These are phyloP conservation scores for Verasper variegatus DNA, from an alignment of 2,113 vertebrate species.

Conservation along the genomic window DNA sequence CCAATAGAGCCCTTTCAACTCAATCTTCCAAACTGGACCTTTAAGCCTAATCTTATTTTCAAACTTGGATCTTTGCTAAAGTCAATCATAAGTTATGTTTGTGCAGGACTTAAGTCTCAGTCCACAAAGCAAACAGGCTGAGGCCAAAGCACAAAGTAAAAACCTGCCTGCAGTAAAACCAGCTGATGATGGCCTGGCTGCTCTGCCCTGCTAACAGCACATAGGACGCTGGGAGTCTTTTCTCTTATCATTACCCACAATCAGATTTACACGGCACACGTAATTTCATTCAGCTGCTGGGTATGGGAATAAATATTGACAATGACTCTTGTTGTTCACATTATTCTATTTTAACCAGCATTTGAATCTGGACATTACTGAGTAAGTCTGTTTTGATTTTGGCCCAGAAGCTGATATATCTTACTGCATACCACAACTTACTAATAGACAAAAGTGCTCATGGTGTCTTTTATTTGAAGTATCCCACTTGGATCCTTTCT, in stretches of 20 bases:
- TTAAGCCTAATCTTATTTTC: slow-evolving; percentile 8
- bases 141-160: slow-evolving; percentile 1
- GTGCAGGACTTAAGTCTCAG: slow-evolving; percentile 20
- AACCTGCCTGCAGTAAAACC: neutral
- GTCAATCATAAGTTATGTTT: slow-evolving; percentile 41
- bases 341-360: neutral
- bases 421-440: no score
- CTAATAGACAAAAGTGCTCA: no score
- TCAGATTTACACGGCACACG: slow-evolving; percentile 7
- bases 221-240: neutral
- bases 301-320: neutral
- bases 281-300: slow-evolving; percentile 6
- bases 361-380: neutral
- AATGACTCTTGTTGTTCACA: neutral
- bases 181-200: neutral
- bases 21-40: neutral
- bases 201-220: neutral
- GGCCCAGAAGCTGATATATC: no score
- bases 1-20: no score
- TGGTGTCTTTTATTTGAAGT: no score
- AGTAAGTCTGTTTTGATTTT: neutral
- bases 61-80: slow-evolving; percentile 10
- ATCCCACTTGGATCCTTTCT: no score
- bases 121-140: slow-evolving; percentile 6
- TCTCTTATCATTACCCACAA: slow-evolving; percentile 4